Evolutionary conservation across 2,888 invertebrate genomes (phyloP), one percentile per base, ranked within the genome.

Genomic region (Napeogenes inachia): DNA sequence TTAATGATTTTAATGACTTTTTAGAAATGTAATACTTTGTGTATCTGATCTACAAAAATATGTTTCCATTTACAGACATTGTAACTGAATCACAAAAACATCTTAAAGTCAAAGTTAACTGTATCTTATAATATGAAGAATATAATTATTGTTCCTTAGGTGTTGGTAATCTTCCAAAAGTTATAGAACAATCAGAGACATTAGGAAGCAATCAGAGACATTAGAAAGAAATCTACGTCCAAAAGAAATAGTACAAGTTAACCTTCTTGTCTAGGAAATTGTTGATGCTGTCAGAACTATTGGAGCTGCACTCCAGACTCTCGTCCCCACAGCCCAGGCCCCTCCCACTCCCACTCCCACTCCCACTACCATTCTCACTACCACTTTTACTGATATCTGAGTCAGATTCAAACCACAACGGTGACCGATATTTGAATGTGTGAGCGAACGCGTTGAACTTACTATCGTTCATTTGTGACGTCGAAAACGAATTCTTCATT

Each of bases 401-500:
- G 60, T 91, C 91, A 0, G 91, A 89, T 62, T 91, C 89, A 35
- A 91, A 88, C 91, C 91, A 91, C 42, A 91, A 64, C 8, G 91
- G 91, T 4, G 91, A 91, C 2, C 89, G 82, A 61, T 91, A 91
- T 66, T 91, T 89, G 64, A 91, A 89, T 61, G 85, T 89, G 61
- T 91, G 88, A 2, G 89, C 89, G 42, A 87, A 81, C 61, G 84
- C 81, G 59, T 82, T 87, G 50, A 83, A 77, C 35, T 79, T 77
- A 4, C 75, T 76, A 57, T 85, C 75, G 57, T 59, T 70, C 72
- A 73, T 73, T 64, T 64, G 62, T 10, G 68, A 65, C 4, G 66
- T 66, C 13, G 68, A 69, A 64, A 66, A 69, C 5, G 69, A 63
- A 54, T 57, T 68, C 45, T 66, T 69, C 69, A 69, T 69, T 61